Base-by-base conservation (phyloP, 2,797 vertebrate genomes). In the Danio jaintianensis region DNA sequence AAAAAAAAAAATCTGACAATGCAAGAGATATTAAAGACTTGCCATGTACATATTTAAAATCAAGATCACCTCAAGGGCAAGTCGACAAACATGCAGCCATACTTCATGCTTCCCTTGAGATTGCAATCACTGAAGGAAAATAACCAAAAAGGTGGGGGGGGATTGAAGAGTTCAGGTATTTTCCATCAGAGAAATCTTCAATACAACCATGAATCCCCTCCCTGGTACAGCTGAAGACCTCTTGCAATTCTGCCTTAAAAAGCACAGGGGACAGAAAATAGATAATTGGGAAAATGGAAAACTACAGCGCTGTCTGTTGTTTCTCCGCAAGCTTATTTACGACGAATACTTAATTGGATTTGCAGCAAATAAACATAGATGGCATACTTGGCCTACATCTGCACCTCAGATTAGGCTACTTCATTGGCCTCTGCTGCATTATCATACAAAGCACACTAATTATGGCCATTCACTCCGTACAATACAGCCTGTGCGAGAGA, bases 371-470 rank as follows among this genome's bases (percentile, higher is more conserved):
- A 79, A 79, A 79, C 78, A 79, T 18, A 18, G 38, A 63, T 72
- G 58, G 62, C 58, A 79, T 48, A 64, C 68, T 79, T 78, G 56
- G 56, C 59, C 68, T 72, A 72, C 36, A 72, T 72, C 59, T 45
- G 68, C 47, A 43, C 56, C 67, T 72, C 58, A 63, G 68, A 79
- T 63, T 55, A 63, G 40, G 38, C 56, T 63, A 62, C 42, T 72
- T 20, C 47, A 50, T 18, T 53, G 59, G 18, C 59, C 43, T 70
- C 22, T 72, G 58, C 48, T 63, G 68, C 42, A 48, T 72, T 79
- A 72, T 38, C 50, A 22, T 71, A 72, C 48, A 71, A 71, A 79
- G 56, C 68, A 79, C 55, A 78, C 66, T 78, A 78, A 70, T 52
- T 61, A 78, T 61, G 66, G 18, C 56, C 43, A 70, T 61, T 69